These are phyloP conservation scores for Coccyzus lansbergi DNA, from an alignment of 2,797 vertebrate species.

Conservation along the genomic window DNA sequence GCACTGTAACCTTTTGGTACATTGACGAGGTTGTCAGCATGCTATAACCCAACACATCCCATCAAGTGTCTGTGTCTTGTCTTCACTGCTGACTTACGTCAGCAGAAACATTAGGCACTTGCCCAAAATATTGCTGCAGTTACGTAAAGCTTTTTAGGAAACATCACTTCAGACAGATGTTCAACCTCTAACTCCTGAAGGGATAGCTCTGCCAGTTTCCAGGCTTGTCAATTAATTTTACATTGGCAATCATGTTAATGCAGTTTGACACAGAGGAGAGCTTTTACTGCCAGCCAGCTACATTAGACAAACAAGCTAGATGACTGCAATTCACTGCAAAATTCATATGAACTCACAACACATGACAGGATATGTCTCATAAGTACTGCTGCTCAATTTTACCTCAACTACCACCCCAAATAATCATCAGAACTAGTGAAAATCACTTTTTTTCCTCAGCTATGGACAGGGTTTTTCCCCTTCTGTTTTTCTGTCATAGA, in stretches of 20 bases:
- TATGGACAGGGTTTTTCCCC: rapidly evolving
- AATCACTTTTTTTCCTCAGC: neutral
- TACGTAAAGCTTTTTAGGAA: slow-evolving; percentile 73
- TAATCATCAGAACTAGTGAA: neutral
- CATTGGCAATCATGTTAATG: slow-evolving; percentile 57
- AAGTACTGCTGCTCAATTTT: neutral
- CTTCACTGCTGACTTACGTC: neutral
- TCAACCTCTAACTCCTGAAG: slow-evolving; percentile 67
- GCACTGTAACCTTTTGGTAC: neutral
- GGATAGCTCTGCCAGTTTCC: slow-evolving; percentile 32
- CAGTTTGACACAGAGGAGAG: slow-evolving; percentile 52
- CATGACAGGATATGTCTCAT: neutral
- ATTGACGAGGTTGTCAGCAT: slow-evolving; percentile 7
- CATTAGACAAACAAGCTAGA: slow-evolving; percentile 58
- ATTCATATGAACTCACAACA: neutral
- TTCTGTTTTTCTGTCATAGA: neutral
- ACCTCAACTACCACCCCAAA: neutral
- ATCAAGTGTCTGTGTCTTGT: neutral
- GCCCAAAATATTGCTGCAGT: slow-evolving; percentile 21
- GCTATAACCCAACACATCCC: neutral
- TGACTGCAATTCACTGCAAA: neutral
- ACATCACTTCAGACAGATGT: slow-evolving; percentile 69
- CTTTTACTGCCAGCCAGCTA: slow-evolving; percentile 20
- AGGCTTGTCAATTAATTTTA: slow-evolving; percentile 75
- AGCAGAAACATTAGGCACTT: slow-evolving; percentile 43